Base-by-base conservation (phyloP, 2,797 vertebrate genomes). In the Vespertilio murinus region DNA sequence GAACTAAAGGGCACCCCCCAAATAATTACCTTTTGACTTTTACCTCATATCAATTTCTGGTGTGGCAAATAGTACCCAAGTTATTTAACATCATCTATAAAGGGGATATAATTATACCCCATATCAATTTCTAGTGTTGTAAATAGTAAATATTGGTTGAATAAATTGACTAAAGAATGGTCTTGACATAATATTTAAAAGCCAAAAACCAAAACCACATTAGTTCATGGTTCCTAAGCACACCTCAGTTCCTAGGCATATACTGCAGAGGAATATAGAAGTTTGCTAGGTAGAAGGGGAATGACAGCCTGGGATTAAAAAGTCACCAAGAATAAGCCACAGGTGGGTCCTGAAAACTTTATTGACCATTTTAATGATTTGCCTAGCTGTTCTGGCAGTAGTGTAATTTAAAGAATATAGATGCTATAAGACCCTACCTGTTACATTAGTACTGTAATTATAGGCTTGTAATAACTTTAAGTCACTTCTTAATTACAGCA, bases 311-410 rank as follows among this genome's bases (percentile, higher is more conserved):
- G 73, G 67, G 54, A 94, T 90, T 92, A 91, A 91, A 95, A 81
- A 83, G 75, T 74, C 77, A 7, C 64, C 65, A 52, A 59, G 73
- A 94, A 81, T 90, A 94, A 94, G 83, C 64, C 80, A 74, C 84
- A 95, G 89, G 88, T 93, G 73, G 82, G 78, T 95, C 61, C 25
- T 92, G 65, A 82, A 90, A 83, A 78, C 70, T 92, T 92, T 88
- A 90, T 82, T 93, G 83, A 77, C 42, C 83, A 10, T 70, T 86
- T 93, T 94, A 95, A 90, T 96, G 80, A 95, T 90, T 96, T 90
- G 69, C 77, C 13, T 70, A 67, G 64, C 65, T 94, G 49, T 47
- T 69, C 40, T 94, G 73, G 71, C 73, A 65, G 42, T 86, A 77
- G 8, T 88, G 42, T 93, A 91, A 95, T 90, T 90, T 94, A 91